Evolutionary conservation across 2,888 invertebrate genomes (phyloP).

Genomic region (Cotesia congregata): DNA sequence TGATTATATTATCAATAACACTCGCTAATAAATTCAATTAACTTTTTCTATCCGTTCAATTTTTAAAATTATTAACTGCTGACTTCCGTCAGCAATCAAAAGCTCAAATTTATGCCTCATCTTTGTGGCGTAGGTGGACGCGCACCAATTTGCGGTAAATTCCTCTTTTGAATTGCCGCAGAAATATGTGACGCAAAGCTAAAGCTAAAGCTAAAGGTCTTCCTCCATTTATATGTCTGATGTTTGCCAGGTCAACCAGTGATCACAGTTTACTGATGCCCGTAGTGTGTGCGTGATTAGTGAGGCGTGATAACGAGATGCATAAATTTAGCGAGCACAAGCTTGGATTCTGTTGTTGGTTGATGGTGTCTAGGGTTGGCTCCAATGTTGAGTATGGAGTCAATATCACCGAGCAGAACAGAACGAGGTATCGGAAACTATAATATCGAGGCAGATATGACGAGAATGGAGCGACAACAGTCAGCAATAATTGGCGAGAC

Average conservation of each 20-base stretch:
- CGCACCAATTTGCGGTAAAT: no score
- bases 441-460: constrained; percentile 32
- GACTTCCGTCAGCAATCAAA: no score
- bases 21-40: no score
- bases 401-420: background rate
- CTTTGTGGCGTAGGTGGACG: no score
- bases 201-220: no score
- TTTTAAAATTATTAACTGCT: no score
- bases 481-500: constrained; percentile 53
- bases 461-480: constrained; percentile 41
- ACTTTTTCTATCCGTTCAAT: no score
- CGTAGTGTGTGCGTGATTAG: constrained; percentile 53
- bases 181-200: no score
- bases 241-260: constrained; percentile 29
- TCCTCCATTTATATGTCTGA: background rate
- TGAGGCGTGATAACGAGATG: constrained; percentile 62
- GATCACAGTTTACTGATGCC: constrained; percentile 39
- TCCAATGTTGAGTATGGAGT: constrained; percentile 48
- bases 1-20: no score
- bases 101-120: no score
- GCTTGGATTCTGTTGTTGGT: no score
- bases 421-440: constrained; percentile 56
- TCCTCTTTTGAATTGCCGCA: no score
- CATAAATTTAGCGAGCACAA: constrained; percentile 56
- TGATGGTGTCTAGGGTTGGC: constrained; percentile 51